phyloP scores from a whole-genome alignment of 2,113 vertebrate species.

The Numida meleagris region DNA sequence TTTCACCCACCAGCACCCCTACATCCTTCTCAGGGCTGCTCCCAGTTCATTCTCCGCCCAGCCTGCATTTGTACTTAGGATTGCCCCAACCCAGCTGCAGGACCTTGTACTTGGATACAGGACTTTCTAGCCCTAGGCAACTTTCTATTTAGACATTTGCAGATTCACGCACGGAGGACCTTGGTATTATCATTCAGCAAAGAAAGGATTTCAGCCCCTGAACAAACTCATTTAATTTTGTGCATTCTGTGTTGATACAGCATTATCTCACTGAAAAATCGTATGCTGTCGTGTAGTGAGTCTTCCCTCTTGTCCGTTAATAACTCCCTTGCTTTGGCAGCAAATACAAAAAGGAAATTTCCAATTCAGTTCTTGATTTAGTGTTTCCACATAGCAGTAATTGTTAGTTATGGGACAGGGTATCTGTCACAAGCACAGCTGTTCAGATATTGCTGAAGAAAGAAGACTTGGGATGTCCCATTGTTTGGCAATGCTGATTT shows the following conservation, averaged over 20 bases:
- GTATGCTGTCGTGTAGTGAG: rapidly evolving
- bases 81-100: too few species aligned
- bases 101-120: too few species aligned
- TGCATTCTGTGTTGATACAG: background rate
- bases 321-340: background rate
- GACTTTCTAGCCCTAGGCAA: background rate
- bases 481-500: background rate
- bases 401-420: background rate
- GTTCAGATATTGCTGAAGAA: background rate
- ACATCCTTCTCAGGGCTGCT: too few species aligned
- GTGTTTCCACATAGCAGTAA: background rate
- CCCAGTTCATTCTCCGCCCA: too few species aligned
- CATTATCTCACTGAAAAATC: background rate
- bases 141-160: background rate
- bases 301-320: background rate
- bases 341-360: background rate
- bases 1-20: too few species aligned
- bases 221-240: background rate
- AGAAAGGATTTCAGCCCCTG: background rate
- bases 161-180: background rate
- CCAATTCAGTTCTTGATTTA: background rate
- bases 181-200: background rate
- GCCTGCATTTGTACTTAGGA: too few species aligned
- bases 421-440: background rate
- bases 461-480: background rate